A percentile compares a stretch with the other conserved stretches of the same genome.
These are phyloP conservation scores for Porites lobata DNA, from an alignment of 92 coral and sea anemone species.

Conservation along the genomic window DNA sequence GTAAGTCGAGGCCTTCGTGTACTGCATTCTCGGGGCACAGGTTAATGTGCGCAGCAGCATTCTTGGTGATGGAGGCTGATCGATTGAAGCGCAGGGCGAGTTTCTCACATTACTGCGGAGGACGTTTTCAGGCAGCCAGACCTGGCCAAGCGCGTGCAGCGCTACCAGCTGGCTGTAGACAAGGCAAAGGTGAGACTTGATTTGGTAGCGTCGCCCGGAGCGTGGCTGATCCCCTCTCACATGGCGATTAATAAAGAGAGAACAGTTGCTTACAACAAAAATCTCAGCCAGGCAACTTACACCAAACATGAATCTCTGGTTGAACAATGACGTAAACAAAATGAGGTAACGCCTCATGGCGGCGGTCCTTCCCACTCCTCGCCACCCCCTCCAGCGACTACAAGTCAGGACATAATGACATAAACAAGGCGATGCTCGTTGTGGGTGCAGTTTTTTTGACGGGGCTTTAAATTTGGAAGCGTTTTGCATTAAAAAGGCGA, in stretches of 20 bases:
- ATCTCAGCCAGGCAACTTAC: conserved; percentile 17
- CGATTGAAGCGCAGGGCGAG: too few relatives aligned
- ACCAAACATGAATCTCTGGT: conserved; percentile 14
- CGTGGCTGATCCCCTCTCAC: conserved; percentile 34
- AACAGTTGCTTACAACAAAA: conserved; percentile 35
- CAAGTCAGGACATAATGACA: too few relatives aligned
- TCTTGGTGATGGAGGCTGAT: too few relatives aligned
- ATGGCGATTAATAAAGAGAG: conserved; percentile 5
- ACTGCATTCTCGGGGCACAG: conserved; percentile 10
- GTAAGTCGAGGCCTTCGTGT: conserved; percentile 23
- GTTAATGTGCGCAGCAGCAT: too few relatives aligned
- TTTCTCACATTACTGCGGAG: conserved; percentile 4
- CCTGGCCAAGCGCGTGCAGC: conserved; percentile 26
- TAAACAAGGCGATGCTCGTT: too few relatives aligned
- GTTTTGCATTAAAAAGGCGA: background rate
- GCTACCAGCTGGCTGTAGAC: conserved; percentile 43
- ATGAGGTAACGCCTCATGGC: background rate
- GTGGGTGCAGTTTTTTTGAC: too few relatives aligned
- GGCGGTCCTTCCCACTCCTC: background rate
- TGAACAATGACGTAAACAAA: background rate
- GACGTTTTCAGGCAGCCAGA: conserved; percentile 1
- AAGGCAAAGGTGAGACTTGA: conserved; percentile 30
- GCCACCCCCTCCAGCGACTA: too few relatives aligned
- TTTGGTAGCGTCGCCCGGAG: conserved; percentile 14
- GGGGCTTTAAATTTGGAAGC: too few relatives aligned